Evolutionary conservation across 2,113 vertebrate genomes (phyloP).

Genomic region (Apistogramma diplotaenia): DNA sequence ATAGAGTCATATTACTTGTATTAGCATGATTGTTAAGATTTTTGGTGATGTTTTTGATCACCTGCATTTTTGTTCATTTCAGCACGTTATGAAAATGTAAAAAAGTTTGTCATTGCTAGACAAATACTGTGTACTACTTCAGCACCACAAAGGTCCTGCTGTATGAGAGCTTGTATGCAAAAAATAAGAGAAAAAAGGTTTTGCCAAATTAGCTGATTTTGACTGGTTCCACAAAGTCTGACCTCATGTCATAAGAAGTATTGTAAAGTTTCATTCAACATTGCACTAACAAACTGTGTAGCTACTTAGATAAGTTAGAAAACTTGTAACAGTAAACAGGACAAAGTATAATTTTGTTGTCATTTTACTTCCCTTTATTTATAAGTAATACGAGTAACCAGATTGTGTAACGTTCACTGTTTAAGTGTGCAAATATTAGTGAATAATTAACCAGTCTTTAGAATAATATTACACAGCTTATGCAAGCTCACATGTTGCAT

Average conservation of each 20-base stretch:
- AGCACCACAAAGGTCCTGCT: too few relatives aligned
- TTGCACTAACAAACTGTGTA: not conserved
- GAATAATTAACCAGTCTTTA: not conserved
- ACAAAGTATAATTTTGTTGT: too few relatives aligned
- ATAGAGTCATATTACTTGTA: not conserved
- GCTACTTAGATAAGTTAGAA: not conserved
- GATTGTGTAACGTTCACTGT: not conserved
- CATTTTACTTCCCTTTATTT: too few relatives aligned
- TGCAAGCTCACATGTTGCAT: not conserved
- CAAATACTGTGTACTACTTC: too few relatives aligned
- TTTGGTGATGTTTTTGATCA: too few relatives aligned
- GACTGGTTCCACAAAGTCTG: not conserved
- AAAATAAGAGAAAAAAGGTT: not conserved
- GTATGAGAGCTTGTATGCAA: not conserved
- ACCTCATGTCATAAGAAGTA: not conserved
- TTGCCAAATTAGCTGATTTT: fast-evolving
- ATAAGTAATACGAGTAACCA: too few relatives aligned
- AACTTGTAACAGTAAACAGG: too few relatives aligned
- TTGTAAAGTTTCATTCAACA: not conserved
- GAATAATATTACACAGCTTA: not conserved
- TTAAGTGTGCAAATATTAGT: not conserved
- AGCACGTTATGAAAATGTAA: too few relatives aligned
- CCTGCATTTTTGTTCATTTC: too few relatives aligned
- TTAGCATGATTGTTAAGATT: not conserved
- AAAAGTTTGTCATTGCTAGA: too few relatives aligned